Percentiles rank a stretch among this genome's conserved stretches.
These are phyloP conservation scores for Listronotus bonariensis DNA, from an alignment of 1,140 invertebrate genomes.

Conservation along the genomic window DNA sequence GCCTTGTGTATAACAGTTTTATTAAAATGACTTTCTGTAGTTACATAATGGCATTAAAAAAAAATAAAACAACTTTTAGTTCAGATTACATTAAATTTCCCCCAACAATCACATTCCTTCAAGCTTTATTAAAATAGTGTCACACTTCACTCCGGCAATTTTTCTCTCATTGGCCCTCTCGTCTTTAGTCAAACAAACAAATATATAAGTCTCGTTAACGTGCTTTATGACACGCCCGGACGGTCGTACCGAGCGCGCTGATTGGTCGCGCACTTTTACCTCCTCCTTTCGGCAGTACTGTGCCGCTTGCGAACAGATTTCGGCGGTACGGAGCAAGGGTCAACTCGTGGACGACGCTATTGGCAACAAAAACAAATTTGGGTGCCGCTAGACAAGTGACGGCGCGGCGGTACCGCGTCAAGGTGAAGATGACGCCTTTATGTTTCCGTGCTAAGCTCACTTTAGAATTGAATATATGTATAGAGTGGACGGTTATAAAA, in stretches of 20 bases:
- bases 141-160: neutral
- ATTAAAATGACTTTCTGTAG: too few species aligned
- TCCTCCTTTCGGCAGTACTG: conserved; percentile 29
- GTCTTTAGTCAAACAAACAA: conserved; percentile 5
- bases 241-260: conserved; percentile 2
- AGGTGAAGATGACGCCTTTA: too few species aligned
- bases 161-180: neutral
- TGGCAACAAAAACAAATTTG: conserved; percentile 29
- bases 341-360: conserved; percentile 19
- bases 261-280: conserved; percentile 37
- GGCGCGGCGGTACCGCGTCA: too few species aligned
- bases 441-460: too few species aligned
- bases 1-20: too few species aligned
- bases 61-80: too few species aligned
- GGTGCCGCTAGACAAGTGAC: conserved; percentile 10
- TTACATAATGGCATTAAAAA: neutral
- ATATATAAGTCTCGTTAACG: conserved; percentile 14
- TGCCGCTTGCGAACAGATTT: conserved; percentile 29
- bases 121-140: too few species aligned
- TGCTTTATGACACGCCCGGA: conserved; percentile 38
- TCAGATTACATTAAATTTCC: too few species aligned
- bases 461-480: too few species aligned
- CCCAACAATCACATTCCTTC: too few species aligned
- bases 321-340: conserved; percentile 31
- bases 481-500: too few species aligned